Base-by-base conservation (phyloP, 2,113 vertebrate species). In the Picathartes gymnocephalus region DNA sequence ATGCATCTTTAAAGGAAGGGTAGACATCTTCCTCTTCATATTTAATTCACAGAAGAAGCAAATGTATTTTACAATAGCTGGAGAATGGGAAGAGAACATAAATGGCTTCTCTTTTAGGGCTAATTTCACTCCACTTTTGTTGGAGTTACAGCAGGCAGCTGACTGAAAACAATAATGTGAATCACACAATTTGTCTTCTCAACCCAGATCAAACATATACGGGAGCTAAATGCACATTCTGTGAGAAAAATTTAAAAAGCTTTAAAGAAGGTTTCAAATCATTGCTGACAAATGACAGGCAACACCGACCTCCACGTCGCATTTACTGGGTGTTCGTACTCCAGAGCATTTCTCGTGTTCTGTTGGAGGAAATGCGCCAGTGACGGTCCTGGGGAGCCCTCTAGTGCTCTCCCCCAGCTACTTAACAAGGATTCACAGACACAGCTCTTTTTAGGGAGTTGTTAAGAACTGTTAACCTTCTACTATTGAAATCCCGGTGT, bases 371-470 rank as follows among this genome's bases (percentile, higher is more conserved):
- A 60, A 11, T 11, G 10, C 35, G 4, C 11, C 76, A 81, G 51
- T 1, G 8, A 28, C 3, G 21, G 89, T 90, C 78, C 81, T 66
- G 69, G 27, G 82, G 94, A 88, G 97, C 97, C 98, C 97, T 89
- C 98, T 98, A 97, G 97, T 95, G 98, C 40, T 30, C 30, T n/a
- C 14, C 13, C 13, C 9, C 35, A n/a, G 44, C 37, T 37, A 24
- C 13, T 53, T 24, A 51, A 56, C 54, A 54, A 37, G 1, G 5
- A 61, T 21, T n/a, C 35, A 35, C 17, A 27, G 17, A 15, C 3
- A 20, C 7, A 4, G 19, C 8, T 23, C 33, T 16, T 27, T 30
- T 15, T 1, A 25, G 5, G 30, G 8, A 69, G 13, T 1, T 65
- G 18, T 12, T 56, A 42, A 19, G 40, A 90, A n/a, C 17, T 35